Evolutionary conservation across 2,797 vertebrate species (phyloP).

Genomic region (Lepilemur ruficaudatus): DNA sequence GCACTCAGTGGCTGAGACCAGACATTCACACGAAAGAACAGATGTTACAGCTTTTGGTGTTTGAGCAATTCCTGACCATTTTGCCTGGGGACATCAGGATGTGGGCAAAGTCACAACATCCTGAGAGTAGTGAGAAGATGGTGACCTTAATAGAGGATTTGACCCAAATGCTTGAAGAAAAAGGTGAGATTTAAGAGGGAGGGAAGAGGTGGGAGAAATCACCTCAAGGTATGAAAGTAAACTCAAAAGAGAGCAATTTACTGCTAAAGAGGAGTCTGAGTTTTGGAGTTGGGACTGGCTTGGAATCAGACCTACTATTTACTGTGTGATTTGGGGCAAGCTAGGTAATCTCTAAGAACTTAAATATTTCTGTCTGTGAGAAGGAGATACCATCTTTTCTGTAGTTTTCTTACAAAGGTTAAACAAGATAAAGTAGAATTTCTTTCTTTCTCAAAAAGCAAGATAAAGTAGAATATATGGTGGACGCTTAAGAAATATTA

Average conservation of each 20-base stretch:
- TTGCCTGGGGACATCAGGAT: slow-evolving; percentile 70
- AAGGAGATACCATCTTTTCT: background rate
- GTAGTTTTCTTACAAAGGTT: background rate
- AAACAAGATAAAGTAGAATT: background rate
- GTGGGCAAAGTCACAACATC: slow-evolving; percentile 74
- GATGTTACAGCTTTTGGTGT: slow-evolving; percentile 75
- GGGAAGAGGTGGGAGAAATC: background rate
- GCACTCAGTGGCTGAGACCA: slow-evolving; percentile 74
- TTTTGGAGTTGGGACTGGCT: background rate
- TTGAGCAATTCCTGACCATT: slow-evolving; percentile 73
- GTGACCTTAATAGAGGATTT: slow-evolving; percentile 70
- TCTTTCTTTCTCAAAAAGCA: background rate
- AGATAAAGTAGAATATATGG: background rate
- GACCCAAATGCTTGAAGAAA: slow-evolving; percentile 59
- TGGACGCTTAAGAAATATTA: background rate
- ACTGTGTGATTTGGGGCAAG: background rate
- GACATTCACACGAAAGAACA: slow-evolving; percentile 75
- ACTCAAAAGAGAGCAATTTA: background rate
- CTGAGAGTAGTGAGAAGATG: slow-evolving; percentile 58
- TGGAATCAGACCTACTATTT: background rate
- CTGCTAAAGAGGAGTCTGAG: background rate
- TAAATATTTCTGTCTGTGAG: background rate
- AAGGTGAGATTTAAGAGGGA: slow-evolving; percentile 60
- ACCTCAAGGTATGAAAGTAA: background rate
- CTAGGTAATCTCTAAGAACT: background rate